phyloP scores from a whole-genome alignment of 2,113 vertebrate species.

The Dissostichus mawsoni region DNA sequence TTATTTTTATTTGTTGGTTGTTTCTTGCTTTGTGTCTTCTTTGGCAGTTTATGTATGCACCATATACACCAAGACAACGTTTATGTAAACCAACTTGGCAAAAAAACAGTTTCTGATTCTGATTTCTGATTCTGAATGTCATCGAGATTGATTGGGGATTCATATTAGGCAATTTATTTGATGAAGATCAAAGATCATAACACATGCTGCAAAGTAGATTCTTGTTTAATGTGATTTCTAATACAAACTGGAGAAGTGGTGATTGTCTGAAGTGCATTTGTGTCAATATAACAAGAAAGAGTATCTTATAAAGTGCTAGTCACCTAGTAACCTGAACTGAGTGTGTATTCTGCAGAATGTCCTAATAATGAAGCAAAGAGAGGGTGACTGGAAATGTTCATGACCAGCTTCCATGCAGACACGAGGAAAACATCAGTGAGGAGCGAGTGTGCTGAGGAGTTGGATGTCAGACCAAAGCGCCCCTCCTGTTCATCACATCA shows the following conservation, averaged over 20 bases:
- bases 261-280: not conserved
- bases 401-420: slow-evolving; percentile 37
- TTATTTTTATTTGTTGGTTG: too few species aligned
- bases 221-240: not conserved
- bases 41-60: too few species aligned
- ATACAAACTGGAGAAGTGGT: not conserved
- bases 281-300: not conserved
- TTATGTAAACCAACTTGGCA: too few species aligned
- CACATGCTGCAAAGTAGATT: slow-evolving; percentile 13
- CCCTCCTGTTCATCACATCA: slow-evolving; percentile 35
- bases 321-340: slow-evolving; percentile 3
- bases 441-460: slow-evolving; percentile 37
- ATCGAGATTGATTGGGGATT: slow-evolving; percentile 32
- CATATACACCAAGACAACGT: too few species aligned
- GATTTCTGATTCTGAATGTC: too few species aligned
- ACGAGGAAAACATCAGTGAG: slow-evolving; percentile 53
- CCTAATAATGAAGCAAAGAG: slow-evolving; percentile 35
- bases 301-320: not conserved
- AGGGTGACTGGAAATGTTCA: slow-evolving; percentile 47
- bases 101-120: too few species aligned
- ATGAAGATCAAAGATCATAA: slow-evolving; percentile 29
- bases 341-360: slow-evolving; percentile 17
- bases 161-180: slow-evolving; percentile 20
- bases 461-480: slow-evolving; percentile 41
- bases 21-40: too few species aligned